These are phyloP conservation scores for Drosophila pseudotalamancana DNA, from an alignment of 2,888 invertebrate genomes.

Conservation along the genomic window DNA sequence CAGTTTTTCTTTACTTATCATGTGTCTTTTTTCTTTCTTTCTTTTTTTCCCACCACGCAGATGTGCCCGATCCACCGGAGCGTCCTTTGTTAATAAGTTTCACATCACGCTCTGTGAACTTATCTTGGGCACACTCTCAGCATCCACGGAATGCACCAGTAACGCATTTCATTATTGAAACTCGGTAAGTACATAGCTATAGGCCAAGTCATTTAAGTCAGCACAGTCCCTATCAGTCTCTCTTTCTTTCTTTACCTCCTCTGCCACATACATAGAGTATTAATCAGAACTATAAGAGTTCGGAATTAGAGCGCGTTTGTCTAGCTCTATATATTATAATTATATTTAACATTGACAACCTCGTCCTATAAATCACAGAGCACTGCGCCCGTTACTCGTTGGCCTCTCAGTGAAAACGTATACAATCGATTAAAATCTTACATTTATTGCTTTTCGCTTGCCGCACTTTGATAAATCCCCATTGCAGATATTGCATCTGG, in stretches of 20 bases:
- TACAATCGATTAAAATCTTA: conserved; percentile 59
- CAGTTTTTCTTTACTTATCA: conserved; percentile 44
- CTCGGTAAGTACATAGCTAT: conserved; percentile 86
- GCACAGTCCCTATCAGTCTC: neutral
- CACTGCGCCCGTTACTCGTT: conserved; percentile 7
- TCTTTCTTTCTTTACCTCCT: neutral
- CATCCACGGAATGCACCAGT: conserved; percentile 89
- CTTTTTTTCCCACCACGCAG: conserved; percentile 80
- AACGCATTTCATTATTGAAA: conserved; percentile 89
- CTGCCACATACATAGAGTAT: no score
- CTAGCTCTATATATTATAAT: neutral
- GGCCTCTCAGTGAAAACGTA: conserved; percentile 18
- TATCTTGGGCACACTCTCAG: conserved; percentile 90
- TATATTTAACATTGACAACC: conserved; percentile 1
- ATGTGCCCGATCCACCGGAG: conserved; percentile 89
- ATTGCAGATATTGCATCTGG: conserved; percentile 8
- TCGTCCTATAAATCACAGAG: neutral
- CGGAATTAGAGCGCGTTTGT: neutral
- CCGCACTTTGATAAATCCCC: conserved; percentile 18
- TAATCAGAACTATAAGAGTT: neutral
- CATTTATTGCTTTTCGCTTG: conserved; percentile 47
- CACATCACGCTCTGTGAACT: conserved; percentile 89
- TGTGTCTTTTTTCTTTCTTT: conserved; percentile 23
- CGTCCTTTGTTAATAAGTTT: conserved; percentile 89
- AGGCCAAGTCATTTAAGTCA: conserved; percentile 2